phyloP scores from a whole-genome alignment of 2,888 invertebrate species.

The Physocephala rufipes region DNA sequence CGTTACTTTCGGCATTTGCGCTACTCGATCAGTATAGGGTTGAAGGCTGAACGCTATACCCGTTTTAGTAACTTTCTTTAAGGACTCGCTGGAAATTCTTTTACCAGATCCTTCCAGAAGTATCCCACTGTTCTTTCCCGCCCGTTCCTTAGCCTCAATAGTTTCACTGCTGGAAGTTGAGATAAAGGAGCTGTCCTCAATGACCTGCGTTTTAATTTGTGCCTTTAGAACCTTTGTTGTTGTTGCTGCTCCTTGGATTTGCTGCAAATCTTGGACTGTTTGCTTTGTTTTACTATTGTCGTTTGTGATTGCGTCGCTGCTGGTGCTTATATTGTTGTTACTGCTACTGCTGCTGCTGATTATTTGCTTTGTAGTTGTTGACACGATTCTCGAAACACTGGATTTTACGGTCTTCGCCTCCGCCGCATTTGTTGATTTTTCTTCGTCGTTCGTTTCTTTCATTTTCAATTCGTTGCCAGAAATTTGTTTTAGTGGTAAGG shows the following conservation, averaged over 20 bases:
- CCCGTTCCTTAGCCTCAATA: no score
- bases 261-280: constrained; percentile 16
- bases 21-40: constrained; percentile 55
- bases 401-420: constrained; percentile 25
- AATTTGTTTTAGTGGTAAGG: background rate
- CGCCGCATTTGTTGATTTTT: constrained; percentile 32
- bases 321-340: no score
- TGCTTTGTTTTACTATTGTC: constrained; percentile 23
- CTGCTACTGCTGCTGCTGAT: background rate
- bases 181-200: constrained; percentile 42
- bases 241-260: constrained; percentile 41
- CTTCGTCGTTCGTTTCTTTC: constrained; percentile 37
- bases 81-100: constrained; percentile 17
- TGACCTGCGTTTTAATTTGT: constrained; percentile 42
- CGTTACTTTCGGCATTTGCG: constrained; percentile 46
- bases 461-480: background rate
- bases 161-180: constrained; percentile 31
- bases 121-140: no score
- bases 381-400: constrained; percentile 21
- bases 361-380: constrained; percentile 21
- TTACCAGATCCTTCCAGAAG: constrained; percentile 19
- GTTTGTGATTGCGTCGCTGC: no score
- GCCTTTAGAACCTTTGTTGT: constrained; percentile 49
- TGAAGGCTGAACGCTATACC: constrained; percentile 55
- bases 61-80: constrained; percentile 10